phyloP scores from a whole-genome alignment of 1,140 invertebrate species.

The Cydia fagiglandana region DNA sequence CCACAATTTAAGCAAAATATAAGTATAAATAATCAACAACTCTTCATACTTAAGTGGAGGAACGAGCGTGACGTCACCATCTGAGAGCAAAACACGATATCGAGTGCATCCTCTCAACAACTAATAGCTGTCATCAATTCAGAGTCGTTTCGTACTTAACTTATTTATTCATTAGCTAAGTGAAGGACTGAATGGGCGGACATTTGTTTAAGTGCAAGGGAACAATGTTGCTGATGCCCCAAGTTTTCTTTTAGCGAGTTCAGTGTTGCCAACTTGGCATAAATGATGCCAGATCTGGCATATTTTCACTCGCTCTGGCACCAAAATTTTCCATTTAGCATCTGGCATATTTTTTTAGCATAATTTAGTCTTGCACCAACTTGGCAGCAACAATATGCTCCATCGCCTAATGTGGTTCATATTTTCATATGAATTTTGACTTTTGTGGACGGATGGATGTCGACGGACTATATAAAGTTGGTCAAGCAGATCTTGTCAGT shows the following conservation, averaged over 20 bases:
- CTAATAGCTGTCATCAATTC: conserved; percentile 27
- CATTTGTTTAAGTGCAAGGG: conserved; percentile 5
- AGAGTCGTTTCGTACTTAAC: conserved; percentile 30
- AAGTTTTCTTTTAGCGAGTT: neutral
- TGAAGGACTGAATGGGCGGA: conserved; percentile 25
- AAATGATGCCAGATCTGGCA: too few relatives aligned
- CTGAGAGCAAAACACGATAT: conserved; percentile 20
- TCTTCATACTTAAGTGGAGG: conserved; percentile 1
- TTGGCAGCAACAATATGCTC: too few relatives aligned
- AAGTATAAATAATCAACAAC: neutral
- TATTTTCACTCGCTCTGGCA: too few relatives aligned
- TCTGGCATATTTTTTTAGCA: too few relatives aligned
- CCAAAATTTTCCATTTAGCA: too few relatives aligned
- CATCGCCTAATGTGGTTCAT: too few relatives aligned
- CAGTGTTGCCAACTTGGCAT: too few relatives aligned
- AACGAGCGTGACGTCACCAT: conserved; percentile 25
- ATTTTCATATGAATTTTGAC: too few relatives aligned
- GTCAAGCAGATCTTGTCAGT: too few relatives aligned
- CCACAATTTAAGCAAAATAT: neutral
- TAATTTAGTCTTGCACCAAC: too few relatives aligned
- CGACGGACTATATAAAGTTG: too few relatives aligned
- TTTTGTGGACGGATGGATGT: too few relatives aligned
- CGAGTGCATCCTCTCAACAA: conserved; percentile 31
- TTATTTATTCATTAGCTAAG: conserved; percentile 30
- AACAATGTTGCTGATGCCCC: conserved; percentile 8